These are phyloP conservation scores for Lepilemur septentrionalis DNA, from an alignment of 2,797 vertebrate species.

Conservation along the genomic window DNA sequence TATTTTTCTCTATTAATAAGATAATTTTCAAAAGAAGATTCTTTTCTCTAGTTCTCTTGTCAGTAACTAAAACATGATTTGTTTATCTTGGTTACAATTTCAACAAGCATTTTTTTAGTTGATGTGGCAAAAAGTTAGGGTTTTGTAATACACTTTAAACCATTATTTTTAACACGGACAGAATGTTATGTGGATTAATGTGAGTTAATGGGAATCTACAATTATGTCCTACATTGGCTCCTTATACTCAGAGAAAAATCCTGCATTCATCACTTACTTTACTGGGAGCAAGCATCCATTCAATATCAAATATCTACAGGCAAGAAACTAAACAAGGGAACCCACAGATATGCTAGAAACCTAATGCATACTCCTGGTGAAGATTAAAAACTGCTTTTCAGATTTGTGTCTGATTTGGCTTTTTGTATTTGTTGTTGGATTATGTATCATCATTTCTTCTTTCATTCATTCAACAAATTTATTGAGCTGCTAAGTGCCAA, in stretches of 20 bases:
- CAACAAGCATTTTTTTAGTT: not conserved
- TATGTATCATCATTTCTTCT: not conserved
- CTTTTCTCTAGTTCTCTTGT: not conserved
- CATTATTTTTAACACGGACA: not conserved
- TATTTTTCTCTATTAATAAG: not conserved
- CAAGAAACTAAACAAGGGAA: not conserved
- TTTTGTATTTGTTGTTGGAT: constrained; percentile 5
- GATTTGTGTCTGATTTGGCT: not conserved
- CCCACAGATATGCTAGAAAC: not conserved
- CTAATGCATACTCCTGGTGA: not conserved
- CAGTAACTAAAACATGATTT: not conserved
- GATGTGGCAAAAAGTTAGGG: not conserved
- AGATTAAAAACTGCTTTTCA: not conserved
- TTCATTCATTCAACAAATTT: constrained; percentile 21
- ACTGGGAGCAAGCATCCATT: not conserved
- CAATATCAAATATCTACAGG: not conserved
- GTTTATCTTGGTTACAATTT: not conserved
- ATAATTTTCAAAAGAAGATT: not conserved
- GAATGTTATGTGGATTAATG: not conserved
- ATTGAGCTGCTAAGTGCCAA: not conserved
- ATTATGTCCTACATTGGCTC: not conserved
- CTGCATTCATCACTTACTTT: not conserved
- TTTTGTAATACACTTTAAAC: not conserved
- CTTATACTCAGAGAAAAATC: not conserved
- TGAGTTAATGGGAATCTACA: not conserved